Percentiles rank a stretch among this genome's conserved stretches.
Conservation (phyloP, 1,140 invertebrate species). For the Diorhabda carinulata region DNA sequence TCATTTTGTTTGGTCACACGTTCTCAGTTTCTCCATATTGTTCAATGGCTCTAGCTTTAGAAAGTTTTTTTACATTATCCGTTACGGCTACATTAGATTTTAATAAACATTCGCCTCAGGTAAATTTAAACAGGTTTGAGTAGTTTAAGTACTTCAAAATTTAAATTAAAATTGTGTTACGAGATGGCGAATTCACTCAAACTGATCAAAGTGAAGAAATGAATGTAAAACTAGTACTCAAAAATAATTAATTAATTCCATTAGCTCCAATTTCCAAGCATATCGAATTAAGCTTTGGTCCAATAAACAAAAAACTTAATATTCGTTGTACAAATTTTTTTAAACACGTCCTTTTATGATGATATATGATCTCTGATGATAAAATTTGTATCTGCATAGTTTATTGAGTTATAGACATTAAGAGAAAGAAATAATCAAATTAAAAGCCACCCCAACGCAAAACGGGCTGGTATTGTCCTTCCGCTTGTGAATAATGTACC, state of each 20-base stretch:
- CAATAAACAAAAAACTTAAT: background rate
- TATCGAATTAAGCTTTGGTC: background rate
- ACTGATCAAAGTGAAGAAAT: too few relatives aligned
- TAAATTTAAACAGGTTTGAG: too few relatives aligned
- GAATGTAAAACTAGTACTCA: too few relatives aligned
- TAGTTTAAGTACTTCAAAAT: too few relatives aligned
- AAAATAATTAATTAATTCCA: too few relatives aligned
- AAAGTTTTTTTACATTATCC: background rate
- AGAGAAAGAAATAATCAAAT: conserved; percentile 3
- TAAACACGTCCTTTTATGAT: background rate
- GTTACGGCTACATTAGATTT: too few relatives aligned
- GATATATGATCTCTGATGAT: background rate
- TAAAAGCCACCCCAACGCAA: background rate
- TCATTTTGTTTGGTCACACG: too few relatives aligned
- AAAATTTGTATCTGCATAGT: conserved; percentile 1
- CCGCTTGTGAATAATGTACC: background rate
- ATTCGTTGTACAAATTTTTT: background rate
- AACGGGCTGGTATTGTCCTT: background rate
- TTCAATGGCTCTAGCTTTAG: background rate
- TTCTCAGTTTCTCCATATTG: background rate
- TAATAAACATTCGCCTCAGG: too few relatives aligned
- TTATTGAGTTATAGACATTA: conserved; percentile 1
- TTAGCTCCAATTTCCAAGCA: background rate
- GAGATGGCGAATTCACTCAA: too few relatives aligned
- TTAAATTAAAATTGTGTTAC: too few relatives aligned